Base-by-base conservation (phyloP, 2,113 vertebrate genomes). In the Syngnathus floridae region DNA sequence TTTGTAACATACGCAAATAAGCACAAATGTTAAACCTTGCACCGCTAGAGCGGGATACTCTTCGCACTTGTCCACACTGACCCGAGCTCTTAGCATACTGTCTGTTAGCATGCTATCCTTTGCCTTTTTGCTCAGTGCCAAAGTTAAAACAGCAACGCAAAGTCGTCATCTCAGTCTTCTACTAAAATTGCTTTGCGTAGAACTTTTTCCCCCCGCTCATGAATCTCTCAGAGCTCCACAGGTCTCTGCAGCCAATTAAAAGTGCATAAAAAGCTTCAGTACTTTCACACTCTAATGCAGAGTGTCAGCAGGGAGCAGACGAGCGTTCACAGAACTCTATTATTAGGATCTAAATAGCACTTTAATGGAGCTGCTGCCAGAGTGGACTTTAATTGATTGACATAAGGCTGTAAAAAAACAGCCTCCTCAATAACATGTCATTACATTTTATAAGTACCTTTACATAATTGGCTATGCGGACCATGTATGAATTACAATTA, bases 281-380 rank as follows among this genome's bases (percentile, higher is more conserved):
- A 41, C 61, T 14, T 64, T 64, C 46, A 49, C 60, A 69, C 38
- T 59, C 55, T 4, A 51, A 11, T 41, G 43, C 21, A 65, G 54
- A 37, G 26, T 9, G 58, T 26, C 17, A 41, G 7, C 14, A 26
- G 59, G 21, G 59, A 61, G 21, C 21, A 43, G 40, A 26, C 40
- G 16, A 61, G 19, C 40, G 40, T 22, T 61, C 40, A 22, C 38
- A 61, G 40, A 61, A 61, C 38, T 45, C 59, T 41, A 43, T 61
- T 61, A 43, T 61, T 61, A 61, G 40, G 59, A 22, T 61, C 59
- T 61, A 61, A 61, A 43, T 61, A 45, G 59, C 59, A 43, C 59
- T 61, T 61, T 26, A 61, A 61, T 61, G 13, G 59, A 43, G 38
- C 40, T 17, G 62, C 16, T 10, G 62, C 26, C 19, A 11, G 17